These are phyloP conservation scores for Nasua narica DNA, from an alignment of 2,797 vertebrate genomes.

Conservation along the genomic window DNA sequence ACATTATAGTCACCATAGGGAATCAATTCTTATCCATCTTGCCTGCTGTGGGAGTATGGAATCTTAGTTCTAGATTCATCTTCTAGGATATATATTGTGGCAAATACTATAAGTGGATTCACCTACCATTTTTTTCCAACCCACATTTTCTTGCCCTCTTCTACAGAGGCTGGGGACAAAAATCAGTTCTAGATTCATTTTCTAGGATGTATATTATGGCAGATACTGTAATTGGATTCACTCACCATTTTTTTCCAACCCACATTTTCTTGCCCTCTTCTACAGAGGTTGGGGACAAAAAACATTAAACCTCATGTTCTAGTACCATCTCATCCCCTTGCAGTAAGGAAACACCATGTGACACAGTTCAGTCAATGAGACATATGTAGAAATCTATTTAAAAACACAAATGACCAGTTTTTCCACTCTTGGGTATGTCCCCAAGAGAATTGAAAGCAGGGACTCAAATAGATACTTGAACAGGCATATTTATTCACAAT, in stretches of 20 bases:
- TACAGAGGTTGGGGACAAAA: background rate
- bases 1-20: background rate
- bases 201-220: background rate
- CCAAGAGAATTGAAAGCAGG: background rate
- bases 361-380: background rate
- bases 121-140: background rate
- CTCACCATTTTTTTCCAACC: background rate
- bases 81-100: background rate
- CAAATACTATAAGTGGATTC: background rate
- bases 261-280: background rate
- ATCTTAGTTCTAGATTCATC: background rate
- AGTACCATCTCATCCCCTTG: background rate
- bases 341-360: background rate
- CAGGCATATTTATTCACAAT: background rate
- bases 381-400: background rate
- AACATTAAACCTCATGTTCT: background rate
- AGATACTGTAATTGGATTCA: background rate
- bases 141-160: background rate
- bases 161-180: background rate
- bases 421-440: background rate
- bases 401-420: background rate
- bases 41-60: background rate
- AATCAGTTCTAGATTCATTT: background rate
- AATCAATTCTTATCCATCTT: background rate
- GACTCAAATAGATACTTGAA: background rate